These are phyloP conservation scores for Catharus fuscescens DNA, from an alignment of 2,113 vertebrate genomes.

Conservation along the genomic window DNA sequence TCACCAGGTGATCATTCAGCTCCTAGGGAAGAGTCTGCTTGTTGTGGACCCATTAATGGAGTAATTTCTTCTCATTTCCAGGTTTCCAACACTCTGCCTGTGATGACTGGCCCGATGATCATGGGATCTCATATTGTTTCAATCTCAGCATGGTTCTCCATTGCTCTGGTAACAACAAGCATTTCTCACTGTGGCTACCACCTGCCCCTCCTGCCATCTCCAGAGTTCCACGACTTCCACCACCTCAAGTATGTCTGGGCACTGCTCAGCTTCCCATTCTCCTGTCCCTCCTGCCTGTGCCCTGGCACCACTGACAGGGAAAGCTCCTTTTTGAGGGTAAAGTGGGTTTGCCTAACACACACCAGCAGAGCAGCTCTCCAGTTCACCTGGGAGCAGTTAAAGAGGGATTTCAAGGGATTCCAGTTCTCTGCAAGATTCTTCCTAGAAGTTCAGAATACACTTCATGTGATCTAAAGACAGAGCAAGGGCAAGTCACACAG, in stretches of 20 bases:
- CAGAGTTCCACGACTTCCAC: conserved; percentile 95
- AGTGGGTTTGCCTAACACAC: fast-evolving
- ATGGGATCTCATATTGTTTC: conserved; percentile 87
- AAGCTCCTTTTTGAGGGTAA: neutral
- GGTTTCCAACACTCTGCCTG: conserved; percentile 88
- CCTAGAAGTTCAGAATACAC: neutral
- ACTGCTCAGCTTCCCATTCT: neutral
- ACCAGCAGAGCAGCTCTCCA: neutral
- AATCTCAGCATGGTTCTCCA: conserved; percentile 82
- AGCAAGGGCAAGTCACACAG: neutral
- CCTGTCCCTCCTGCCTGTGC: neutral
- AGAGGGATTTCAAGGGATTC: neutral
- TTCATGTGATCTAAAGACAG: neutral
- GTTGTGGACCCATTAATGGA: neutral
- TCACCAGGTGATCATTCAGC: neutral
- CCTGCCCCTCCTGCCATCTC: conserved; percentile 91
- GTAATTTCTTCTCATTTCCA: conserved; percentile 26
- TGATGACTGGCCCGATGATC: conserved; percentile 79
- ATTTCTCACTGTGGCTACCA: conserved; percentile 95
- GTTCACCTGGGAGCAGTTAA: neutral
- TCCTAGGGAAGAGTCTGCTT: neutral
- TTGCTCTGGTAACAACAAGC: conserved; percentile 82
- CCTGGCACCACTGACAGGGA: neutral
- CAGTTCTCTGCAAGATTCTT: neutral
- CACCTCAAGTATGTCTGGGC: conserved; percentile 88